These are phyloP conservation scores for Pelodytes ibericus DNA, from an alignment of 2,797 vertebrate species.

Conservation along the genomic window DNA sequence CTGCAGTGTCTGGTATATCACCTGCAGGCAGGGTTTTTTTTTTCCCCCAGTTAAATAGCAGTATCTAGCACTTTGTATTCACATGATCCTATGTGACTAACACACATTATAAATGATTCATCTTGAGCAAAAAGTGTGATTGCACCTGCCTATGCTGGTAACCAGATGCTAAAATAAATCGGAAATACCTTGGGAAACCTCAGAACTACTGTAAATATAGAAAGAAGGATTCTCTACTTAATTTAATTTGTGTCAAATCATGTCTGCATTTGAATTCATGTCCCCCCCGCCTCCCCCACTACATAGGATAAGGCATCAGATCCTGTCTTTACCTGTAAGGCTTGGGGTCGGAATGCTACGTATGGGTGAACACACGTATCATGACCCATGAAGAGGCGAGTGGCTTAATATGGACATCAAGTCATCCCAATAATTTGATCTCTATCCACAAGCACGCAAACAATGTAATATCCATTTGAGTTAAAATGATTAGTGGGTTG, in stretches of 20 bases:
- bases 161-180: slow-evolving; percentile 14
- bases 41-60: background rate
- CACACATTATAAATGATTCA: slow-evolving; percentile 18
- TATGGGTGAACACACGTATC: too few species aligned
- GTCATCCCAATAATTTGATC: too few species aligned
- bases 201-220: slow-evolving; percentile 33
- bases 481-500: too few species aligned
- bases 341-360: too few species aligned
- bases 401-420: too few species aligned
- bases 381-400: too few species aligned
- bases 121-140: slow-evolving; percentile 25
- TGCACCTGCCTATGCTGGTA: slow-evolving; percentile 20
- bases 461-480: too few species aligned
- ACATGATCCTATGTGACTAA: slow-evolving; percentile 24
- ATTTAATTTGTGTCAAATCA: background rate
- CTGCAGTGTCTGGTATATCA: background rate
- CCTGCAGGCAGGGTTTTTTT: background rate
- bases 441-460: too few species aligned
- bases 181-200: slow-evolving; percentile 32
- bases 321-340: too few species aligned
- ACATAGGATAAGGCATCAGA: too few species aligned
- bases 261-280: too few species aligned
- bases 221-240: slow-evolving; percentile 11
- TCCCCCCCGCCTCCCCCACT: too few species aligned
- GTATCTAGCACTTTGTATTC: background rate